These are phyloP conservation scores for Phyllotis vaccarum DNA, from an alignment of 2,797 vertebrate species.

Conservation along the genomic window DNA sequence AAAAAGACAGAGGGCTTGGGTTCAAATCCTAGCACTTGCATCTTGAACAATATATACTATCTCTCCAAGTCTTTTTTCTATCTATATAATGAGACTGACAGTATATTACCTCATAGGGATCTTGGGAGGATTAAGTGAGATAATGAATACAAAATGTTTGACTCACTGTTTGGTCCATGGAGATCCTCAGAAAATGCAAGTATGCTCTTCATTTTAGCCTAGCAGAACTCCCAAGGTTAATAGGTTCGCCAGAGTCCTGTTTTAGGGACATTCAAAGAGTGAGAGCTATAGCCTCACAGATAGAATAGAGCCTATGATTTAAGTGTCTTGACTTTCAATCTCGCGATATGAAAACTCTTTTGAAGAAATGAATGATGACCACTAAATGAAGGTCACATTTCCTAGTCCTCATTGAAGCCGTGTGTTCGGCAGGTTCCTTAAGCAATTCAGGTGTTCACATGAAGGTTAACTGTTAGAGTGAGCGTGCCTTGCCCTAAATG, in stretches of 20 bases:
- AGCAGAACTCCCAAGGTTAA: background rate
- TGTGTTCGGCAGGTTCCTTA: background rate
- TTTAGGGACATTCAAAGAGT: slow-evolving; percentile 27
- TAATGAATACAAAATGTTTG: slow-evolving; percentile 14
- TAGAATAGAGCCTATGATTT: background rate
- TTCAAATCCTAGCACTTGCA: background rate
- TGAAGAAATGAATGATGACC: slow-evolving; percentile 48
- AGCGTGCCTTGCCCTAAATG: background rate
- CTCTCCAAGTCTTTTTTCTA: slow-evolving; percentile 4
- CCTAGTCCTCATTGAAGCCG: slow-evolving; percentile 7
- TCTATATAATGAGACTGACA: slow-evolving; percentile 23
- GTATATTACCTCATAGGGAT: background rate
- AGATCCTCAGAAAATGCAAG: background rate
- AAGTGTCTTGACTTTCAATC: slow-evolving; percentile 17
- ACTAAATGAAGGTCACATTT: slow-evolving; percentile 53
- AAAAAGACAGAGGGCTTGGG: slow-evolving; percentile 31
- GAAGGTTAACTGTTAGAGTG: slow-evolving; percentile 43
- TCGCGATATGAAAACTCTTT: background rate
- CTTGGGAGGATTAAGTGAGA: background rate
- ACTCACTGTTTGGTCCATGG: background rate
- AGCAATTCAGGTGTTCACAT: background rate
- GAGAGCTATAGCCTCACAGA: background rate
- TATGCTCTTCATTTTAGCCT: background rate
- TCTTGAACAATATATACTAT: background rate
- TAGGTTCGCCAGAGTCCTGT: slow-evolving; percentile 42